Base-by-base conservation (phyloP, 2,888 invertebrate genomes). In the Leptinotarsa tumamoca region DNA sequence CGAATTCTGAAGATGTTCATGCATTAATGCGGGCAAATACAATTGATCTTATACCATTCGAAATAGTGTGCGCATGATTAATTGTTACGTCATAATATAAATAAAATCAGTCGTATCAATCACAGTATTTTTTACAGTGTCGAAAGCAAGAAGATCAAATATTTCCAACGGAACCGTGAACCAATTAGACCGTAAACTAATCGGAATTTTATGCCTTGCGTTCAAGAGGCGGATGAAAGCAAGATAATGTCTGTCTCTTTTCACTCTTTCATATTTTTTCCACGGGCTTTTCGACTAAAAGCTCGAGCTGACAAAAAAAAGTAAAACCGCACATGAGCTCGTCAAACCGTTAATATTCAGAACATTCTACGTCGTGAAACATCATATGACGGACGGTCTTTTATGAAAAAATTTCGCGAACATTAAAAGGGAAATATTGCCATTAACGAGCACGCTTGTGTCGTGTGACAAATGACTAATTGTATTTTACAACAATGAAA, bases 321-420 rank as follows among this genome's bases (percentile, higher is more conserved):
- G 58, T 15, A 58, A 58, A 58, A 58, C 21, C 23, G 10, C 23
- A 58, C 23, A 15, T 14, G 58, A 58, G 58, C 58, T 58, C 58
- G 58, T 58, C 58, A 58, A 58, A 58, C 21, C 58, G 58, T 58
- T 58, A 58, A 58, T 58, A 58, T 58, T 58, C 58, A 23, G 23
- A 14, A 21, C 58, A 58, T 58, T 58, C 14, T 23, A 21, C 58
- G 58, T 58, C 58, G 23, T 1, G 58, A 23, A 58, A 23, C 21
- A 58, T 58, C 58, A 23, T 58, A 58, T 14, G 58, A 58, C 58
- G 23, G 23, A 23, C 58, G 15, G 13, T 23, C 21, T 27, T 58
- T 23, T 58, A 23, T n/a, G 2, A 52, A 23, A 58, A 58, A 4
- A 17, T 58, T 23, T 58, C 58, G 58, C 58, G 58, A 58, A 58